A percentile compares a stretch with the other conserved stretches of the same genome.
phyloP scores from a whole-genome alignment of 1,140 invertebrate species.

The Zaprionus camerounensis region DNA sequence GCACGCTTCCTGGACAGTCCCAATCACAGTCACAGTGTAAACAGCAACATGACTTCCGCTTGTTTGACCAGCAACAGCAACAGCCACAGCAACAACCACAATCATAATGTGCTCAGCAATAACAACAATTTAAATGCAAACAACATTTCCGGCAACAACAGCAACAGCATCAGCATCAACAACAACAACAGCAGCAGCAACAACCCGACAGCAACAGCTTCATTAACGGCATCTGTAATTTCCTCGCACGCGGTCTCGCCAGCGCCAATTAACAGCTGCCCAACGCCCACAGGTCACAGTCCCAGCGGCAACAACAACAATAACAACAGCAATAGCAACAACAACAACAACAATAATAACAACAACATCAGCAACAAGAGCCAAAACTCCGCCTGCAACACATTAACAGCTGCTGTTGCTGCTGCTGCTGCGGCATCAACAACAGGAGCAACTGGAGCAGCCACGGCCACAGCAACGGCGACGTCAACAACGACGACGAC shows the following conservation, averaged over 20 bases:
- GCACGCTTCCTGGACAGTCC: conserved; percentile 80
- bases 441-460: conserved; percentile 33
- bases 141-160: conserved; percentile 68
- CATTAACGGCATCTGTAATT: conserved; percentile 67
- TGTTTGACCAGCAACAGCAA: conserved; percentile 40
- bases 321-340: conserved; percentile 41
- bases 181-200: conserved; percentile 59
- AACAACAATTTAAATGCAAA: conserved; percentile 34
- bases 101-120: conserved; percentile 32
- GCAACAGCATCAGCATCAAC: conserved; percentile 59
- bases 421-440: conserved; percentile 47
- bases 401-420: conserved; percentile 75
- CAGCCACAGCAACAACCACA: conserved; percentile 46
- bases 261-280: conserved; percentile 73
- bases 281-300: conserved; percentile 76
- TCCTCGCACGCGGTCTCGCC: conserved; percentile 65
- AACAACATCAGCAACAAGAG: conserved; percentile 43
- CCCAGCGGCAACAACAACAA: conserved; percentile 52
- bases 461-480: conserved; percentile 36
- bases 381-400: conserved; percentile 68
- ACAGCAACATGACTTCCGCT: conserved; percentile 49
- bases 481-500: background rate
- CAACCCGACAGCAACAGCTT: conserved; percentile 68
- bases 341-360: conserved; percentile 37
- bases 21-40: conserved; percentile 42